Percentiles rank a stretch among this genome's conserved stretches.
Conservation (phyloP, 2,888 invertebrate genomes). For the Isotomurus palustris region DNA sequence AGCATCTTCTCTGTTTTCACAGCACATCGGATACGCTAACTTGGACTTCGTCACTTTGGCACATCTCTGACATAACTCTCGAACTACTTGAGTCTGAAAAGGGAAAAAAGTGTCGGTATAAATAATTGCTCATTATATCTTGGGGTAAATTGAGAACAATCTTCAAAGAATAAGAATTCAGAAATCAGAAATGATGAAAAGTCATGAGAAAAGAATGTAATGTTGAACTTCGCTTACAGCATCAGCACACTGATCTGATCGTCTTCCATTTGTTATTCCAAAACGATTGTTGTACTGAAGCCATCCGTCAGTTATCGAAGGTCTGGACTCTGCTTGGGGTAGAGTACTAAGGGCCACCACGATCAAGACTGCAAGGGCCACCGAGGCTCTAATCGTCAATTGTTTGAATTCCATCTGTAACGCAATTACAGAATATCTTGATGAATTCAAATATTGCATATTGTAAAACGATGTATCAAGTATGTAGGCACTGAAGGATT, state of each 20-base stretch:
- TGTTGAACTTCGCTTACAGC: conserved; percentile 14
- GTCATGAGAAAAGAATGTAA: too few species aligned
- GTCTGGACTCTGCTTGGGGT: neutral
- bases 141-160: neutral
- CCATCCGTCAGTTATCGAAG: conserved; percentile 1
- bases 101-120: conserved; percentile 30
- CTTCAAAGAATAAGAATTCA: neutral
- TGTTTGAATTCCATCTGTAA: conserved; percentile 3
- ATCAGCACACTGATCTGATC: conserved; percentile 3
- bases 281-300: neutral
- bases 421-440: neutral
- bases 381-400: neutral
- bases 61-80: conserved; percentile 60
- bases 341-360: neutral
- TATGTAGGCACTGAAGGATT: too few species aligned
- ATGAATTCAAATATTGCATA: too few species aligned
- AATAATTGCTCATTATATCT: neutral
- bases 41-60: conserved; percentile 60
- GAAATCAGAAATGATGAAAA: neutral
- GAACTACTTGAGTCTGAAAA: conserved; percentile 53
- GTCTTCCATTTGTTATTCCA: neutral
- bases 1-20: conserved; percentile 57
- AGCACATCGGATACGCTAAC: conserved; percentile 59
- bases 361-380: neutral
- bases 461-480: too few species aligned